Percentiles rank a stretch among this genome's conserved stretches.
Evolutionary conservation across 37 sponge, comb jelly and placozoan species (phyloP).

Genomic region (Tethya wilhelma): DNA sequence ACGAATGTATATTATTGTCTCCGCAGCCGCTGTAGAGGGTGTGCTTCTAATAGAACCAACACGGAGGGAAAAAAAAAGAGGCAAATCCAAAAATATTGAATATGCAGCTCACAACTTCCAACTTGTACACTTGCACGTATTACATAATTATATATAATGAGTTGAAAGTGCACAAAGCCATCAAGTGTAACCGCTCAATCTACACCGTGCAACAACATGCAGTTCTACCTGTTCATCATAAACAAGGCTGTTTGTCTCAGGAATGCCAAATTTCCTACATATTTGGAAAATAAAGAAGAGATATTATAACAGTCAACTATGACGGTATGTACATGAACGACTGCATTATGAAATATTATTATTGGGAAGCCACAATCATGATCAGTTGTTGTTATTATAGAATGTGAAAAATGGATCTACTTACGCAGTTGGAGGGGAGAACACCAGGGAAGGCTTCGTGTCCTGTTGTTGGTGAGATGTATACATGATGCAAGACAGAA

Average conservation of each 20-base stretch:
- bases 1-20: constrained; percentile 35
- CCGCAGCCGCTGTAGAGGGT: constrained; percentile 58
- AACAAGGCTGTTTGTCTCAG: constrained; percentile 36
- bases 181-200: too few relatives aligned
- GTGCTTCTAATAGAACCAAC: not conserved
- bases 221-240: constrained; percentile 37
- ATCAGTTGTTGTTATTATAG: not conserved
- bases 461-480: too few relatives aligned
- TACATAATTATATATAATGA: too few relatives aligned
- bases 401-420: too few relatives aligned
- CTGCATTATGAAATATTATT: not conserved
- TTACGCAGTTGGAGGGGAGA: too few relatives aligned
- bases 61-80: too few relatives aligned
- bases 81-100: too few relatives aligned
- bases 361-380: not conserved
- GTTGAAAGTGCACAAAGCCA: too few relatives aligned
- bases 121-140: too few relatives aligned
- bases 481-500: too few relatives aligned
- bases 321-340: not conserved
- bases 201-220: not conserved
- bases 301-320: not conserved
- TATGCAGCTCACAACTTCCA: too few relatives aligned
- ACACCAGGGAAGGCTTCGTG: too few relatives aligned
- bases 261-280: constrained; percentile 13
- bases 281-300: not conserved